Percentiles rank a stretch among this genome's conserved stretches.
phyloP scores from a whole-genome alignment of 2,888 invertebrate genomes.

The Resseliella maxima region DNA sequence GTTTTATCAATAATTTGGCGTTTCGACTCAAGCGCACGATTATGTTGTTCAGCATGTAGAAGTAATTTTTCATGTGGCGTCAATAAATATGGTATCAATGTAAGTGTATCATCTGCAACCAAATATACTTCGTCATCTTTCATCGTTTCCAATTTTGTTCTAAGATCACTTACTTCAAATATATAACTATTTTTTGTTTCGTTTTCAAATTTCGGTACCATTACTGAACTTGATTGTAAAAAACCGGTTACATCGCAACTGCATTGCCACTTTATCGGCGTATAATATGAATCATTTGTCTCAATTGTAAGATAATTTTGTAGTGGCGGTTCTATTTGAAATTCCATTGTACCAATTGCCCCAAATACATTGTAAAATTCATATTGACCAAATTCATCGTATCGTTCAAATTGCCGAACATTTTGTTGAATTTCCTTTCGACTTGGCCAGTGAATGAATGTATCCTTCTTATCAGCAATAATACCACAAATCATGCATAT shows the following conservation, averaged over 20 bases:
- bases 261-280: not conserved
- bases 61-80: slow-evolving; percentile 2
- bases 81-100: not conserved
- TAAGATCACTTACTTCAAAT: not conserved
- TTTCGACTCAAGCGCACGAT: slow-evolving; percentile 14
- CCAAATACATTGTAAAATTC: slow-evolving; percentile 33
- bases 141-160: not conserved
- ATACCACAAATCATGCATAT: not conserved
- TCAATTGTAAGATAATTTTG: not conserved
- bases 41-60: not conserved
- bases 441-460: not conserved
- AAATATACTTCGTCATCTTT: not conserved
- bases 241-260: not conserved
- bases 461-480: not conserved
- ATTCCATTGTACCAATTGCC: not conserved
- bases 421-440: not conserved
- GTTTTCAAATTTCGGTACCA: not conserved
- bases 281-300: not conserved
- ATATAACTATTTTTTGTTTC: slow-evolving; percentile 8
- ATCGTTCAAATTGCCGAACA: not conserved
- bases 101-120: slow-evolving; percentile 5
- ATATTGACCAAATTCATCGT: not conserved
- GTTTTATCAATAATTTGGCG: not conserved
- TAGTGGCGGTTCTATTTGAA: not conserved
- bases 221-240: not conserved